Base-by-base conservation (phyloP, 2,797 vertebrate species). In the Odontamblyopus rebecca region DNA sequence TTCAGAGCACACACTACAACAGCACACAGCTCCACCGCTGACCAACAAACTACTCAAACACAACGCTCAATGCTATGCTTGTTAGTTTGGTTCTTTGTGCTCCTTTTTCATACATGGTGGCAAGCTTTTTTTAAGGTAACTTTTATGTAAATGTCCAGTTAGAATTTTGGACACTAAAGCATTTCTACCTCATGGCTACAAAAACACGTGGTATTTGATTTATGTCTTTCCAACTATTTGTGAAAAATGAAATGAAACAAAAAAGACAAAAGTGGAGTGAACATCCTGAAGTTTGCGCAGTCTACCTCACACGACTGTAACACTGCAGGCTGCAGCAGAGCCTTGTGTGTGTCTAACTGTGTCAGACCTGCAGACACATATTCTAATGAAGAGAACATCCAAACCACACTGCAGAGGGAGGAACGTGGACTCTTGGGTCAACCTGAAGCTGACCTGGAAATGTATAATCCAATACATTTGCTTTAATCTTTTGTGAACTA, bases 171-270 rank as follows among this genome's bases (percentile, higher is more conserved):
- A 88, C 90, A 93, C 92, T 95, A 94, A 94, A 96, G 95, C 95
- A 95, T 96, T 96, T 97, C 96, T 97, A 97, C 96, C 96, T 97
- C 96, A 96, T 96, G 93, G 94, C 95, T 95, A 95, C 94, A 95
- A 94, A 50, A 95, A 95, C 92, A 92, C 95, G 91, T 95, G 95
- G 94, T 96, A 95, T 96, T 96, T 95, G 94, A 95, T 95, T 95
- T 93, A 93, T 89, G 91, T 85, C 73, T 86, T 87, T 85, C 93
- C 94, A 94, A 95, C 93, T 88, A 93, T 95, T 94, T 94, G 80
- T 86, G 93, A 73, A 94, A 89, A 81, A 82, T 68, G 32, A 29
- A 65, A 56, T 50, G 54, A 2, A 63, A 19, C 11, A 61, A 53
- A 23, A 44, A 30, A 54, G 53, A 35, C 23, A 59, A 71, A 29